Evolutionary conservation across 53 echinoderm and acorn worm genomes (phyloP), one percentile per base, ranked within the genome.

Genomic region (Stichopus horrens): DNA sequence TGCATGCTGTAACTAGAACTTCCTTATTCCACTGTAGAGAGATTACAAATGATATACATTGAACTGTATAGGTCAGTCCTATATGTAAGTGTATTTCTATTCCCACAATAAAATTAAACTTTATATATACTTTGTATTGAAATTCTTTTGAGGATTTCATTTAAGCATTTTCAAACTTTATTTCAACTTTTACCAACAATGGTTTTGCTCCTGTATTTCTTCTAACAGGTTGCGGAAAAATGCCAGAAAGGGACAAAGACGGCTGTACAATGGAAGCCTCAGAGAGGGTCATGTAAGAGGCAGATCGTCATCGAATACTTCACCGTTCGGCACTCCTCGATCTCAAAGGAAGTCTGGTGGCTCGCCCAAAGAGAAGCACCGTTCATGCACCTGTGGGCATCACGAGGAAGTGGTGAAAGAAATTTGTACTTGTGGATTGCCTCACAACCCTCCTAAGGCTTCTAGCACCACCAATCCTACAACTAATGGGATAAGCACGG

Each of bases 151-250:
- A 37, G 37, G 37, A 37, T 37, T 37, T 37, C 37, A 37, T 37
- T 37, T 37, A 37, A 37, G 37, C 37, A 37, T 37, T 37, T 37
- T 37, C 37, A 37, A 37, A 37, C 37, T 37, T 68, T 68, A 16
- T 68, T 86, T 10, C 11, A 86, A 65, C 16, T 10, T 21, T 74
- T 3, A 73, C 14, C 56, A 68, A 55, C 18, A 23, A 23, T 65
- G 13, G 55, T 73, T 37, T 37, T 56, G 21, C 57, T 21, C 68
- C 53, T 84, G 23, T 23, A 75, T 53, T 63, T 92, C 75, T 90
- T 75, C 59, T 55, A 78, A 22, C 65, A 93, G 93, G 73, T 89
- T 93, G 21, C 79, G 93, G 58, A 93, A 89, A 76, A 93, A 91
- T 75, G 54, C 83, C 21, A 65, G 53, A 57, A 53, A 86, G 18